Evolutionary conservation across 2,888 invertebrate species (phyloP).

Genomic region (Galeopsomyia nigrocyanea): DNA sequence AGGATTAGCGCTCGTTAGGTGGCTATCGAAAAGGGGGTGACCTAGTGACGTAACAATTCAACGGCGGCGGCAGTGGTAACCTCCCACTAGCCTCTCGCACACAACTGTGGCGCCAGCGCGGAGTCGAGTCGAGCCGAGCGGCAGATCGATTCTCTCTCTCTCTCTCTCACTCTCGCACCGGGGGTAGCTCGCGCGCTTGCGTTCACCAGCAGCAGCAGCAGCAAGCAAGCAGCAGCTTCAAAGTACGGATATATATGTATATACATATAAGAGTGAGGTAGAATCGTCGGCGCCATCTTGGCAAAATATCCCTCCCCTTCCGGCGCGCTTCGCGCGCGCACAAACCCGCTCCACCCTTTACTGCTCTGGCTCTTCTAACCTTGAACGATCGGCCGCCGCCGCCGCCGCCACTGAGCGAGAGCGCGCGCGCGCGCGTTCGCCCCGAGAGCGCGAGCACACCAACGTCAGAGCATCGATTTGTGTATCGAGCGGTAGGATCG

Average conservation of each 20-base stretch:
- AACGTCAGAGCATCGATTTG: too few relatives aligned
- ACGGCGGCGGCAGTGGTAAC: constrained; percentile 8
- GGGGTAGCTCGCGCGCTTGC: background rate
- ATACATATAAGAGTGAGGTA: too few relatives aligned
- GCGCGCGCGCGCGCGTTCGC: background rate
- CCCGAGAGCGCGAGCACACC: too few relatives aligned
- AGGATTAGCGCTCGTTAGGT: background rate
- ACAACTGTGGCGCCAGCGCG: constrained; percentile 1
- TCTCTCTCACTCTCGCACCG: too few relatives aligned
- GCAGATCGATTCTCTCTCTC: too few relatives aligned
- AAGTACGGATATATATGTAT: background rate
- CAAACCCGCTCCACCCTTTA: background rate
- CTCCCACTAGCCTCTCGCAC: background rate
- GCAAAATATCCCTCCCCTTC: background rate
- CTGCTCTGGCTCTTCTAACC: too few relatives aligned
- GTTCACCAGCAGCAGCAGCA: background rate
- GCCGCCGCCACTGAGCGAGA: background rate
- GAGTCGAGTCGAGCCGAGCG: background rate
- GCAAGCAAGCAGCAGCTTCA: background rate
- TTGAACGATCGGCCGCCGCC: background rate
- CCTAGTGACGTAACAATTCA: constrained; percentile 50
- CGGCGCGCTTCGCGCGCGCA: background rate
- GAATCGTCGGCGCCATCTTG: constrained; percentile 36
- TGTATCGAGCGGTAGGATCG: too few relatives aligned
- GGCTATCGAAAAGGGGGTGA: constrained; percentile 45